A percentile compares a stretch with the other conserved stretches of the same genome.
phyloP scores from a whole-genome alignment of 2,797 vertebrate species.

The Cirrhinus molitorella region DNA sequence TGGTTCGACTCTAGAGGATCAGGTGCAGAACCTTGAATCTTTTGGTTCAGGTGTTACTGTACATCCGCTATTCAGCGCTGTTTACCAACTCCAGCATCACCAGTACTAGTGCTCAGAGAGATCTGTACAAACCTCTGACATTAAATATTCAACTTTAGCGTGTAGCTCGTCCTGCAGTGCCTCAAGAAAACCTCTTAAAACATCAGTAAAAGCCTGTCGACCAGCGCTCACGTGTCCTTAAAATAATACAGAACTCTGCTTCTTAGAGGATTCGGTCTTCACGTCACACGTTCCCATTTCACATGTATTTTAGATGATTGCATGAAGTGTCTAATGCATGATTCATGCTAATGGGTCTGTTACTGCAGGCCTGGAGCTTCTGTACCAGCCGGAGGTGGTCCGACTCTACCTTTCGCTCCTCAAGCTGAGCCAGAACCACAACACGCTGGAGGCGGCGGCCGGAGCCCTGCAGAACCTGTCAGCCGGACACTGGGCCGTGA shows the following conservation, averaged over 20 bases:
- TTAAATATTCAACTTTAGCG: not conserved
- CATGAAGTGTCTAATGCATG: slow-evolving; percentile 31
- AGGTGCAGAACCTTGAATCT: not conserved
- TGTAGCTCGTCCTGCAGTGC: not conserved
- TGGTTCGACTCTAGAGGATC: not conserved
- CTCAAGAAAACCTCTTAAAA: not conserved
- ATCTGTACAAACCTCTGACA: not conserved
- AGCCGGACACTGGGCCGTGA: slow-evolving; percentile 96
- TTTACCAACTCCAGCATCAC: not conserved
- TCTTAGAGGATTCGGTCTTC: not conserved
- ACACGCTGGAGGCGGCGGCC: slow-evolving; percentile 95
- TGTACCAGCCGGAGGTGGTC: slow-evolving; percentile 98
- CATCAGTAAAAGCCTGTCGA: not conserved
- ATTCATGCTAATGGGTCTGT: slow-evolving; percentile 25
- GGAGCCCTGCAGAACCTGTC: slow-evolving; percentile 98
- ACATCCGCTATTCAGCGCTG: not conserved
- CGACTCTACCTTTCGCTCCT: slow-evolving; percentile 96
- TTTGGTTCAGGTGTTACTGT: not conserved
- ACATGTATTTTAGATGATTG: not conserved
- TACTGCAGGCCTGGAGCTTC: slow-evolving; percentile 85
- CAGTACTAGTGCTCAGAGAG: not conserved
- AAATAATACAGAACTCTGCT: not conserved
- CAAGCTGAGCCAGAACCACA: slow-evolving; percentile 96
- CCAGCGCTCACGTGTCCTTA: not conserved
- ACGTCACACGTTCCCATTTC: not conserved